A percentile compares a stretch with the other conserved stretches of the same genome.
These are phyloP conservation scores for Drusus annulatus DNA, from an alignment of 1,140 invertebrate genomes.

Conservation along the genomic window DNA sequence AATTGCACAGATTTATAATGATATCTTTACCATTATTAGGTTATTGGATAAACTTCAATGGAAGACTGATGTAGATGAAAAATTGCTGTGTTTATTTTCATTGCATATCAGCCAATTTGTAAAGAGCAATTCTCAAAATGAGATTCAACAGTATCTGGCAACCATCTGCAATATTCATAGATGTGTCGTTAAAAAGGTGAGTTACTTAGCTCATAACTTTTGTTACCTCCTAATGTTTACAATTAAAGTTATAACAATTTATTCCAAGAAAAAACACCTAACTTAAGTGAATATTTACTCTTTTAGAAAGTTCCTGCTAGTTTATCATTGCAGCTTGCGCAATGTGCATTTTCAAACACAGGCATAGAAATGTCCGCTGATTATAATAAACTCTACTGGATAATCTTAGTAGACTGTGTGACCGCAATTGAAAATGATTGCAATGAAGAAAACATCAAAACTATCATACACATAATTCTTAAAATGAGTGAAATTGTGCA, in stretches of 20 bases:
- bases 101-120: constrained; percentile 35
- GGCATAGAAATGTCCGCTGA: constrained; percentile 10
- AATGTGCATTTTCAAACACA: constrained; percentile 32
- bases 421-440: constrained; percentile 13
- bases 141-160: constrained; percentile 47
- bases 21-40: constrained; percentile 7
- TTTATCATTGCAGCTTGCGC: constrained; percentile 23
- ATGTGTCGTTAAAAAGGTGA: constrained; percentile 42
- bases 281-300: constrained; percentile 8
- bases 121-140: constrained; percentile 16
- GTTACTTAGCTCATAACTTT: background rate
- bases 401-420: constrained; percentile 45
- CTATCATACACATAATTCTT: constrained; percentile 25
- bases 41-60: constrained; percentile 28
- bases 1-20: background rate
- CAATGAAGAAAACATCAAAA: background rate
- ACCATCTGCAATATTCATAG: constrained; percentile 40
- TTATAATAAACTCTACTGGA: constrained; percentile 44
- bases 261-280: background rate
- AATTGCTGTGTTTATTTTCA: constrained; percentile 4
- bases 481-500: constrained; percentile 37
- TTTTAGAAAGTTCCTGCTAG: constrained; percentile 39
- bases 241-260: no score
- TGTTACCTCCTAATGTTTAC: background rate
- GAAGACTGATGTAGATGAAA: constrained; percentile 23